phyloP scores from a whole-genome alignment of 2,888 invertebrate species.

The Brachyptera putata region DNA sequence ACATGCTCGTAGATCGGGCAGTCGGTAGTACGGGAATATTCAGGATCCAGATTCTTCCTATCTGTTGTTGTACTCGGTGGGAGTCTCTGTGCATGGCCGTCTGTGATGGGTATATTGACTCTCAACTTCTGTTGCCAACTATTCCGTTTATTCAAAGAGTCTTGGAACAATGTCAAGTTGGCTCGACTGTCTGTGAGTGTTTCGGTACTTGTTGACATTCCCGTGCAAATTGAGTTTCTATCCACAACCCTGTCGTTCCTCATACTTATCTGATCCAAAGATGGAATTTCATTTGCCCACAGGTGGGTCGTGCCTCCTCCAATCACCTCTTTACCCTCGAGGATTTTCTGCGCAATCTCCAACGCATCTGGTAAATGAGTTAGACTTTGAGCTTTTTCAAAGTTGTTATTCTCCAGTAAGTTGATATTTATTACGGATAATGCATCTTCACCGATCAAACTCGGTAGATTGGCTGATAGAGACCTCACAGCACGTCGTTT shows the following conservation, averaged over 20 bases:
- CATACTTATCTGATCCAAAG: too few species aligned
- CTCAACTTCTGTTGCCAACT: slow-evolving; percentile 35
- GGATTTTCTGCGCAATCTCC: slow-evolving; percentile 46
- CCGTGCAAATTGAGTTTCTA: slow-evolving; percentile 23
- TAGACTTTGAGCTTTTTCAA: slow-evolving; percentile 60
- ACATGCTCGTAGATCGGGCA: not conserved
- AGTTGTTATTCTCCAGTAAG: slow-evolving; percentile 49
- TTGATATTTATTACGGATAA: slow-evolving; percentile 27
- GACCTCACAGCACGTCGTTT: slow-evolving; percentile 79
- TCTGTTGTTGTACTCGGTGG: too few species aligned
- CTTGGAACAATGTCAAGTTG: slow-evolving; percentile 33
- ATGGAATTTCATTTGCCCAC: slow-evolving; percentile 6
- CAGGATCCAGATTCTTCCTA: not conserved
- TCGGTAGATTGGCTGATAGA: slow-evolving; percentile 78
- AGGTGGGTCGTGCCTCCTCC: slow-evolving; percentile 24
- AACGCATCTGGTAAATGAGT: slow-evolving; percentile 52
- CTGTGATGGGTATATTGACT: slow-evolving; percentile 40
- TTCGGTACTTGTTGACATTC: slow-evolving; percentile 39
- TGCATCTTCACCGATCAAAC: slow-evolving; percentile 56
- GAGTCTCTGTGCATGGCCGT: slow-evolving; percentile 37
- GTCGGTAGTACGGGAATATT: not conserved
- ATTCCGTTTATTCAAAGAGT: slow-evolving; percentile 30
- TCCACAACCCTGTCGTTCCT: slow-evolving; percentile 21
- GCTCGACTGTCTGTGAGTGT: slow-evolving; percentile 42
- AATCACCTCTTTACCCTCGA: slow-evolving; percentile 43